Evolutionary conservation across 2,113 vertebrate genomes (phyloP).

Genomic region (Gyps fulvus): DNA sequence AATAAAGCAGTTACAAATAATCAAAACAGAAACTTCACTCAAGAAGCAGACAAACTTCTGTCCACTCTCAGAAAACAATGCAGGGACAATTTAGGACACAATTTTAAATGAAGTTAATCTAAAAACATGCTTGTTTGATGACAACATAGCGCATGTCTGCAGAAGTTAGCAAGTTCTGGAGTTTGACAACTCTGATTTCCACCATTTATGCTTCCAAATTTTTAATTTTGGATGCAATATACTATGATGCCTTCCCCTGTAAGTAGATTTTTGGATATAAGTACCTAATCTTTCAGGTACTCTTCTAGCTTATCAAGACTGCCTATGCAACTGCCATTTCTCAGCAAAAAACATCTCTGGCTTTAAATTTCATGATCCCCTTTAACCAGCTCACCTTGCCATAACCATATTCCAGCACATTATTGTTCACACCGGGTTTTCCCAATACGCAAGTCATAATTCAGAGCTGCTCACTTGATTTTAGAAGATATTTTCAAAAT

Average conservation of each 20-base stretch:
- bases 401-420: not conserved
- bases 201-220: not conserved
- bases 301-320: not conserved
- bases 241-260: not conserved
- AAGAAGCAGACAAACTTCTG: not conserved
- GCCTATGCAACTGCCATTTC: not conserved
- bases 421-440: not conserved
- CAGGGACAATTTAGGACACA: not conserved
- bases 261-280: not conserved
- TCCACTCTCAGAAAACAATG: not conserved
- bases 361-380: not conserved
- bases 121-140: not conserved
- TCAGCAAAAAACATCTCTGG: not conserved
- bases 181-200: not conserved
- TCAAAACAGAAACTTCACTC: not conserved
- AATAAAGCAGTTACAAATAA: not conserved
- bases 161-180: not conserved
- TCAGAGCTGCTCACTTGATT: not conserved
- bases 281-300: not conserved
- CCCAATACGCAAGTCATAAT: not conserved
- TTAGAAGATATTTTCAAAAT: not conserved
- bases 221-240: not conserved
- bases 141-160: not conserved
- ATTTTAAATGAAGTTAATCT: not conserved
- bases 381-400: not conserved